Conservation (phyloP, 2,888 invertebrate species). For the Caenorhabditis panamensis region DNA sequence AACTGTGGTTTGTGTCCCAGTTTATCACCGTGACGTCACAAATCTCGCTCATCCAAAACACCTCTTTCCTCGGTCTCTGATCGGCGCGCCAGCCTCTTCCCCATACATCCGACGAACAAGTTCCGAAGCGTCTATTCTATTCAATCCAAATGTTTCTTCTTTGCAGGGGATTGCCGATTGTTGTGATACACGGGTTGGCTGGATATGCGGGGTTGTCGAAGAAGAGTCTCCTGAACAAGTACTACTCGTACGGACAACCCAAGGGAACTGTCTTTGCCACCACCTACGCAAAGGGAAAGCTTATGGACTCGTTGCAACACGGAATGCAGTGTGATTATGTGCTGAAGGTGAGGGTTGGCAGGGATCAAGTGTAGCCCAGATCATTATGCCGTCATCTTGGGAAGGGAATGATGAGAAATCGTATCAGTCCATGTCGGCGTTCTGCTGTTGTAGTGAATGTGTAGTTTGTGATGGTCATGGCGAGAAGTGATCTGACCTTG, state of each 20-base stretch:
- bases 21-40: constrained; percentile 32
- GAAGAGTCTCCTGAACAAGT: constrained; percentile 56
- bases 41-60: constrained; percentile 19
- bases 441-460: constrained; percentile 32
- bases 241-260: constrained; percentile 63
- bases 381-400: constrained; percentile 1
- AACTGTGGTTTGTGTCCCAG: constrained; percentile 24
- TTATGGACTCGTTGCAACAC: constrained; percentile 61
- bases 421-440: constrained; percentile 4
- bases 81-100: constrained; percentile 20
- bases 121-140: neutral
- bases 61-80: constrained; percentile 29
- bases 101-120: constrained; percentile 12
- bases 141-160: constrained; percentile 2
- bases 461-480: constrained; percentile 44
- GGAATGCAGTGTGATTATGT: constrained; percentile 67
- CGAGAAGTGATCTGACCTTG: constrained; percentile 3
- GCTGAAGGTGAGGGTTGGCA: constrained; percentile 39
- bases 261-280: constrained; percentile 62
- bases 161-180: constrained; percentile 58
- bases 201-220: constrained; percentile 60
- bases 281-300: constrained; percentile 56
- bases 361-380: constrained; percentile 12
- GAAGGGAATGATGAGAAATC: neutral
- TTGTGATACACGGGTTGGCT: constrained; percentile 59